A percentile compares a stretch with the other conserved stretches of the same genome.
phyloP scores from a whole-genome alignment of 2,797 vertebrate genomes.

The Manis javanica region DNA sequence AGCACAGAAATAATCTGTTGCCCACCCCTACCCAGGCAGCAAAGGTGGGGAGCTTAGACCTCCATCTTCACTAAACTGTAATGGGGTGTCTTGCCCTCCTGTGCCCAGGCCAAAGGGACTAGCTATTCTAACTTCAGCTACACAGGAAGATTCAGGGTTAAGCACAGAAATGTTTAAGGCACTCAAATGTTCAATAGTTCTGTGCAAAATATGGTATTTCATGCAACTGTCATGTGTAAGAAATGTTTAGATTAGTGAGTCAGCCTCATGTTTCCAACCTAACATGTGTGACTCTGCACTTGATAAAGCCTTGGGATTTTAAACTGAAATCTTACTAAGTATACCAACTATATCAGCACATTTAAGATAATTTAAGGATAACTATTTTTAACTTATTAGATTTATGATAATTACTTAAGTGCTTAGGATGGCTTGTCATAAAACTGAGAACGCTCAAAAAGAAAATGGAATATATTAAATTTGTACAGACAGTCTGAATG shows the following conservation, averaged over 20 bases:
- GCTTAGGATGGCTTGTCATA: background rate
- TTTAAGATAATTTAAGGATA: background rate
- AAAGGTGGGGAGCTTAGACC: background rate
- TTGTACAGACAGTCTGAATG: background rate
- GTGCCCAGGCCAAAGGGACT: background rate
- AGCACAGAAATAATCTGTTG: background rate
- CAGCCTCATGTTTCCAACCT: background rate
- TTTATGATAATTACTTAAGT: conserved; percentile 7
- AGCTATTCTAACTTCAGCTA: background rate
- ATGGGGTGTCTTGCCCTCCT: background rate
- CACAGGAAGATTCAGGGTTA: background rate
- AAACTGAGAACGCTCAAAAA: background rate
- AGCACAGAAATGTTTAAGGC: background rate
- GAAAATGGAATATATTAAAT: conserved; percentile 30
- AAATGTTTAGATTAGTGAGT: background rate
- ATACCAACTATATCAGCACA: background rate
- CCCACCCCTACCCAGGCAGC: background rate
- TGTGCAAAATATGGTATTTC: background rate
- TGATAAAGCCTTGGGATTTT: background rate
- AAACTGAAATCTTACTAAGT: conserved; percentile 15
- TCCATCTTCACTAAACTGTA: background rate
- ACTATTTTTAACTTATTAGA: background rate
- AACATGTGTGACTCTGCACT: background rate
- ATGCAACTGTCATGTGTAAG: background rate
- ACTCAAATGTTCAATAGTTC: background rate